These are phyloP conservation scores for Oeneis ivallda DNA, from an alignment of 2,888 invertebrate species.

Conservation along the genomic window DNA sequence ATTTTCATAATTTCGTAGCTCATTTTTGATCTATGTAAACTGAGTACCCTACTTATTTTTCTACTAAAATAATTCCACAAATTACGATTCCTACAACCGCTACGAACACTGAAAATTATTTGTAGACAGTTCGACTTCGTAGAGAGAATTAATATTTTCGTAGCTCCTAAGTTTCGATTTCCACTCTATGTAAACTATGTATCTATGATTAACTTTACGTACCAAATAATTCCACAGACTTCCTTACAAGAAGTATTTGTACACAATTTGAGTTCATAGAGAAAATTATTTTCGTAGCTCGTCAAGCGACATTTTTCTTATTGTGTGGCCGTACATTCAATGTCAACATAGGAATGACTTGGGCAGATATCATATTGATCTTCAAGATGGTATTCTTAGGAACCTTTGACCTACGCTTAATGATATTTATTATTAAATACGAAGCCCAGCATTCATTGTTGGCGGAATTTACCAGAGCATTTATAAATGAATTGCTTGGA, in stretches of 20 bases:
- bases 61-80: too few relatives aligned
- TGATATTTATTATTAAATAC: background rate
- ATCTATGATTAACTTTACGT: too few relatives aligned
- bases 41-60: too few relatives aligned
- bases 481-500: background rate
- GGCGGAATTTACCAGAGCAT: background rate
- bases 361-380: background rate
- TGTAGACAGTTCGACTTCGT: background rate
- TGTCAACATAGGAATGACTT: background rate
- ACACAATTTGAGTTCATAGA: background rate
- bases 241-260: background rate
- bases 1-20: too few relatives aligned
- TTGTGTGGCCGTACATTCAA: conserved; percentile 5
- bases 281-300: background rate
- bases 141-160: too few relatives aligned
- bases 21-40: too few relatives aligned
- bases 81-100: too few relatives aligned
- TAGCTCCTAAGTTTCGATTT: too few relatives aligned
- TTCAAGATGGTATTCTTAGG: background rate
- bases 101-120: too few relatives aligned
- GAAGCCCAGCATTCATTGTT: background rate
- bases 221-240: too few relatives aligned
- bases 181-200: too few relatives aligned
- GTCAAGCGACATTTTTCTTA: conserved; percentile 2
- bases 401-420: background rate